Conservation (phyloP, 2,113 vertebrate species). For the Melanerpes formicivorus region DNA sequence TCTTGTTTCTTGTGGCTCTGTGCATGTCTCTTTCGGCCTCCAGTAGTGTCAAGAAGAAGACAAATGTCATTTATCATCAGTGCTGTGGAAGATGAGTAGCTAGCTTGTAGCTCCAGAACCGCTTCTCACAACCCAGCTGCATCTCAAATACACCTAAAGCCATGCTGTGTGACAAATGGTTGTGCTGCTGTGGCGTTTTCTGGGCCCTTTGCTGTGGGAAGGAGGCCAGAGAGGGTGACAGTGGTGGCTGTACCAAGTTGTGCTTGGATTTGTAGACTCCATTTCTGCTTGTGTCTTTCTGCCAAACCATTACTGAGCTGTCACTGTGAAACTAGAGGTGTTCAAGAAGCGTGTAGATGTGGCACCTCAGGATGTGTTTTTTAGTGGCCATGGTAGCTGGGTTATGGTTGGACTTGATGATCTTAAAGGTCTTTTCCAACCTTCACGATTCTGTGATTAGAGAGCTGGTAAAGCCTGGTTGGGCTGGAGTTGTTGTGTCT, state of each 20-base stretch:
- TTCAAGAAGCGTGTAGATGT: too few relatives aligned
- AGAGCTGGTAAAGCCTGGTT: background rate
- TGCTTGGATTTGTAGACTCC: background rate
- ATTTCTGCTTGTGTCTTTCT: background rate
- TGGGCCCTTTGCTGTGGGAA: background rate
- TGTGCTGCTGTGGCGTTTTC: background rate
- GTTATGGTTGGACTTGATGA: too few relatives aligned
- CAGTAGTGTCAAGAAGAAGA: background rate
- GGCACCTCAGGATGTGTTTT: too few relatives aligned
- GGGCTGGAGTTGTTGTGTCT: background rate
- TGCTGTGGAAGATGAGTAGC: background rate
- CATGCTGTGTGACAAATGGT: background rate
- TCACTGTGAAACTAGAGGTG: background rate
- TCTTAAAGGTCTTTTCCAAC: too few relatives aligned
- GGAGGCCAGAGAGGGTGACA: background rate
- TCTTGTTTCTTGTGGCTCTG: background rate
- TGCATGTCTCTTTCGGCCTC: background rate
- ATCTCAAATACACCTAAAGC: background rate
- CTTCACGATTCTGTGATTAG: too few relatives aligned
- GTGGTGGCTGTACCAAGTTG: background rate
- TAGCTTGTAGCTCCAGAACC: background rate
- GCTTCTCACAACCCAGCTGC: background rate
- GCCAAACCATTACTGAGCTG: background rate
- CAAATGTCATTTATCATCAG: rapidly evolving
- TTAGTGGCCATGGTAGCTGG: too few relatives aligned